These are phyloP conservation scores for Murina feae DNA, from an alignment of 2,113 vertebrate genomes.

Conservation along the genomic window DNA sequence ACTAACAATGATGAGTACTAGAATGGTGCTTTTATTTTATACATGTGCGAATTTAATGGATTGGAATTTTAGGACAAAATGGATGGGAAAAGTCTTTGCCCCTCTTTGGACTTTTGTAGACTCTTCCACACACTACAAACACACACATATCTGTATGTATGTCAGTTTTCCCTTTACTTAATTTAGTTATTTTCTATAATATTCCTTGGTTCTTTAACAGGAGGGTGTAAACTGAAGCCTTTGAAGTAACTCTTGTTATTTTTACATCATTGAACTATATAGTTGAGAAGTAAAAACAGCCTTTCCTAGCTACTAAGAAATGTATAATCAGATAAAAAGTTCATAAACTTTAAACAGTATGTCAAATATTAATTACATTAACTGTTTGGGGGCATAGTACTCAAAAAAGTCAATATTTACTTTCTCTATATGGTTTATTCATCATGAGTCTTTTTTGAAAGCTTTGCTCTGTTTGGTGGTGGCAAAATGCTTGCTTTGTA, in stretches of 20 bases:
- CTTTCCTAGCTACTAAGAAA: neutral
- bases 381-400: neutral
- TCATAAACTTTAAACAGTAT: neutral
- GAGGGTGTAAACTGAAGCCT: neutral
- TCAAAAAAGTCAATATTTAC: neutral
- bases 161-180: slow-evolving; percentile 22
- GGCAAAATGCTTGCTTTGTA: neutral
- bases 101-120: neutral
- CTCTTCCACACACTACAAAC: neutral
- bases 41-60: neutral
- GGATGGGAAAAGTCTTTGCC: neutral
- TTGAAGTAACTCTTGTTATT: slow-evolving; percentile 29
- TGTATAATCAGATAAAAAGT: slow-evolving; percentile 5
- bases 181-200: neutral
- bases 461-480: neutral
- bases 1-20: neutral
- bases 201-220: neutral
- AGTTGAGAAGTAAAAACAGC: slow-evolving; percentile 20
- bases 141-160: neutral
- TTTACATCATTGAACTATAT: slow-evolving; percentile 35
- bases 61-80: slow-evolving; percentile 15
- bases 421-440: neutral
- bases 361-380: neutral
- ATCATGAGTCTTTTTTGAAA: slow-evolving; percentile 12
- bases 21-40: slow-evolving; percentile 36